Evolutionary conservation across 2,113 vertebrate species (phyloP).

Genomic region (Camelus dromedarius): DNA sequence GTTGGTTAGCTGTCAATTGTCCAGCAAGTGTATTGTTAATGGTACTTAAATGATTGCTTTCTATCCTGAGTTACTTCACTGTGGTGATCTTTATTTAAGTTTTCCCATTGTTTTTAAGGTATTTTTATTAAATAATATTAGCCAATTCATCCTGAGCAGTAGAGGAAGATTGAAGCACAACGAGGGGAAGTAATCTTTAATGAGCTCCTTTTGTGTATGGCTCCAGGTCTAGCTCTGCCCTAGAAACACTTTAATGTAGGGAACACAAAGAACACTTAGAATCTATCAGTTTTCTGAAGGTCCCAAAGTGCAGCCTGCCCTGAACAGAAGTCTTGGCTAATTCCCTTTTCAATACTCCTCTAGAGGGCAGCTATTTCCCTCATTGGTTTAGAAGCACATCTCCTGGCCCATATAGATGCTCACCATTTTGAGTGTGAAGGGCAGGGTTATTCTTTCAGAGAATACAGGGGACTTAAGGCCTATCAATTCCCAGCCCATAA

Average conservation of each 20-base stretch:
- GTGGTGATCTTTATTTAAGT: slow-evolving; percentile 36
- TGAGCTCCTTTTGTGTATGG: slow-evolving; percentile 48
- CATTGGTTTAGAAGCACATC: background rate
- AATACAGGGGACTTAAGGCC: background rate
- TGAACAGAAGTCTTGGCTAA: slow-evolving; percentile 32
- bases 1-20: background rate
- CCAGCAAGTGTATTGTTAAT: background rate
- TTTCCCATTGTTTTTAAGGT: background rate
- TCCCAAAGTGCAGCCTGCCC: background rate
- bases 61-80: slow-evolving; percentile 25
- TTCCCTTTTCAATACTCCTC: slow-evolving; percentile 17
- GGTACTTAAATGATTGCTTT: background rate
- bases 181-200: slow-evolving; percentile 59
- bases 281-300: background rate
- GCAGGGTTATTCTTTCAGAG: background rate
- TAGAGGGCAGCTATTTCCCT: slow-evolving; percentile 72
- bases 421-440: background rate
- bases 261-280: slow-evolving; percentile 59
- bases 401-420: background rate
- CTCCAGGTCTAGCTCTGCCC: slow-evolving; percentile 41
- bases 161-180: background rate
- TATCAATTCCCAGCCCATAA: background rate
- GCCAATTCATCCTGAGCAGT: background rate
- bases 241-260: slow-evolving; percentile 23
- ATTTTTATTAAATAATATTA: slow-evolving; percentile 37